Conservation (phyloP, 2,888 invertebrate species). For the Lasioglossum oenotherae region DNA sequence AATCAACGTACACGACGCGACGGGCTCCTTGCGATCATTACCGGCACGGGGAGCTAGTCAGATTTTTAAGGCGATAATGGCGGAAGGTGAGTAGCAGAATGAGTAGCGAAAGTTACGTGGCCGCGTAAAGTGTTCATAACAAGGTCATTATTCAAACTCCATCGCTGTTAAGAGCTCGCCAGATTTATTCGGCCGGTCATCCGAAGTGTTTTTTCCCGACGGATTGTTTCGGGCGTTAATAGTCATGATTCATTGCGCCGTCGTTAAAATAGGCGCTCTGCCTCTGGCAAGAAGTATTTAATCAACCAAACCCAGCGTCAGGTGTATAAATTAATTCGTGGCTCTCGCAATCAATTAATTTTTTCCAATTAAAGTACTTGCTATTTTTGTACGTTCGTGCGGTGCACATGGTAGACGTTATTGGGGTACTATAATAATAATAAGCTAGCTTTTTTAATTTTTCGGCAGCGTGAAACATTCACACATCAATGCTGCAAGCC, state of each 20-base stretch:
- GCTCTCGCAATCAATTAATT: neutral
- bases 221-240: neutral
- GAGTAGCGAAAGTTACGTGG: conserved; percentile 49
- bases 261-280: neutral
- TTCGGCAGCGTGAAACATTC: no score
- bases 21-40: conserved; percentile 72
- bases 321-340: neutral
- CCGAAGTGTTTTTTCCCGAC: neutral
- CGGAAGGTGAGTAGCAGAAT: conserved; percentile 55
- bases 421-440: no score
- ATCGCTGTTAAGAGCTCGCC: conserved; percentile 46
- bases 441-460: neutral
- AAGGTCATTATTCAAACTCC: conserved; percentile 76
- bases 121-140: conserved; percentile 71
- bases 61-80: conserved; percentile 72
- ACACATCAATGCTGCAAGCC: neutral
- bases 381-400: no score
- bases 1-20: conserved; percentile 68
- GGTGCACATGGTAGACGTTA: no score
- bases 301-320: neutral
- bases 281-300: neutral
- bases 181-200: conserved; percentile 41
- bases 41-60: conserved; percentile 47
- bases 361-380: no score
- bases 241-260: neutral